Evolutionary conservation across 1,140 invertebrate genomes (phyloP).

Genomic region (Danaus plexippus): DNA sequence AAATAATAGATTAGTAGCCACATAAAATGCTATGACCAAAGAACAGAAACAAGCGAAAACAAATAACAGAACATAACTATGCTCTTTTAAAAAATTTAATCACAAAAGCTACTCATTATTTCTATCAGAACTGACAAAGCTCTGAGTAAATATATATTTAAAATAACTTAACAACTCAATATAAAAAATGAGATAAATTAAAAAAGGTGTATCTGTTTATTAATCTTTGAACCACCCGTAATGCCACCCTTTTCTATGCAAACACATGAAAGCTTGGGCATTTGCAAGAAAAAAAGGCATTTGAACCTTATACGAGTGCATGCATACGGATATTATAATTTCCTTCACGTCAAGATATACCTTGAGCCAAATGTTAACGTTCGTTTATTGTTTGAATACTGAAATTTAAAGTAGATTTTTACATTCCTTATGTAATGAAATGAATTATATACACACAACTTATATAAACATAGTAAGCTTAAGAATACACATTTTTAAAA

Average conservation of each 20-base stretch:
- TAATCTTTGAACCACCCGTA: slow-evolving; percentile 18
- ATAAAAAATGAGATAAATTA: background rate
- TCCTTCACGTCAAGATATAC: slow-evolving; percentile 13
- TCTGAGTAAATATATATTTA: no score
- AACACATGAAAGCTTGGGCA: slow-evolving; percentile 30
- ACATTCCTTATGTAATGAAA: no score
- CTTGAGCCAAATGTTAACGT: no score
- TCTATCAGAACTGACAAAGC: no score
- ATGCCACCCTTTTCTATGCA: slow-evolving; percentile 29
- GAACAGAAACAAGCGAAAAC: slow-evolving; percentile 9
- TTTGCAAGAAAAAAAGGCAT: slow-evolving; percentile 20
- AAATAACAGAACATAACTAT: no score
- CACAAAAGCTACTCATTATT: no score
- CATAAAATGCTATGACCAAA: slow-evolving; percentile 30
- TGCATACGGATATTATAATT: slow-evolving; percentile 20
- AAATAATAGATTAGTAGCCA: slow-evolving; percentile 47
- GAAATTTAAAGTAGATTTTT: no score
- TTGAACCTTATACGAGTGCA: slow-evolving; percentile 17
- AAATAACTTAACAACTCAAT: no score
- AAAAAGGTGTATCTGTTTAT: slow-evolving; percentile 7
- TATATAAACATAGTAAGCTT: no score
- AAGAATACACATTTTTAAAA: no score
- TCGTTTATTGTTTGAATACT: slow-evolving; percentile 1
- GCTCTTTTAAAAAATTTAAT: no score
- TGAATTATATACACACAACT: no score